These are phyloP conservation scores for Dendropsophus ebraccatus DNA, from an alignment of 2,113 vertebrate genomes.

Conservation along the genomic window DNA sequence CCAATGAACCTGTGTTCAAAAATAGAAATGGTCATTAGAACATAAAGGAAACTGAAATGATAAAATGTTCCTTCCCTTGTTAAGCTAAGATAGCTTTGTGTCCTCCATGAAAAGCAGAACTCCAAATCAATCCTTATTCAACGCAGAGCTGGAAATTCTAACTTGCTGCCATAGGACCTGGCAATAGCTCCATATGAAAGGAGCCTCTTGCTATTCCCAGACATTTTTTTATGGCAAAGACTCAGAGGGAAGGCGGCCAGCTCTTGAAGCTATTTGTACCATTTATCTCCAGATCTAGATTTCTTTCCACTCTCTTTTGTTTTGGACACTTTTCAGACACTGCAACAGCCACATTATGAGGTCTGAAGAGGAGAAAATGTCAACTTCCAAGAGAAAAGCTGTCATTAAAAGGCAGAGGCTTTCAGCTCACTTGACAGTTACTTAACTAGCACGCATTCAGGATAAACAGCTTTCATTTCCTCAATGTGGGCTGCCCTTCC, in stretches of 20 bases:
- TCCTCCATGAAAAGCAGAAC: conserved; percentile 9
- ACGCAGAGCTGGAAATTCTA: conserved; percentile 50
- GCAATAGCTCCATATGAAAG: conserved; percentile 46
- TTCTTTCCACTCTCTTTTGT: conserved; percentile 56
- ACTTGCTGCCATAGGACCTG: conserved; percentile 50
- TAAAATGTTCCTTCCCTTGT: conserved; percentile 1
- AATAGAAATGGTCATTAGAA: neutral
- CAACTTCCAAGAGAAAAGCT: conserved; percentile 53
- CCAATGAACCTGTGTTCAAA: neutral
- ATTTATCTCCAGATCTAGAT: conserved; percentile 57
- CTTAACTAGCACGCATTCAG: conserved; percentile 53
- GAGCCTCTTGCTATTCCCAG: conserved; percentile 55
- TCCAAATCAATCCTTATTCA: conserved; percentile 48
- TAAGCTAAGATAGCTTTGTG: neutral
- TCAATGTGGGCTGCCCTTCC: conserved; percentile 53
- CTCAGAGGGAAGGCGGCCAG: conserved; percentile 51
- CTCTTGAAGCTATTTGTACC: conserved; percentile 57
- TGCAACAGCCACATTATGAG: conserved; percentile 46
- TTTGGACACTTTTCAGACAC: conserved; percentile 55
- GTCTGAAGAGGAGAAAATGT: conserved; percentile 45
- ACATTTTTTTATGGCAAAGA: conserved; percentile 56
- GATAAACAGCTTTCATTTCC: conserved; percentile 60
- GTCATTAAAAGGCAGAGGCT: conserved; percentile 50
- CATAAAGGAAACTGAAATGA: neutral
- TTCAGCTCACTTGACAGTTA: conserved; percentile 57